These are phyloP conservation scores for Lasiommata megera DNA, from an alignment of 2,888 invertebrate genomes.

Conservation along the genomic window DNA sequence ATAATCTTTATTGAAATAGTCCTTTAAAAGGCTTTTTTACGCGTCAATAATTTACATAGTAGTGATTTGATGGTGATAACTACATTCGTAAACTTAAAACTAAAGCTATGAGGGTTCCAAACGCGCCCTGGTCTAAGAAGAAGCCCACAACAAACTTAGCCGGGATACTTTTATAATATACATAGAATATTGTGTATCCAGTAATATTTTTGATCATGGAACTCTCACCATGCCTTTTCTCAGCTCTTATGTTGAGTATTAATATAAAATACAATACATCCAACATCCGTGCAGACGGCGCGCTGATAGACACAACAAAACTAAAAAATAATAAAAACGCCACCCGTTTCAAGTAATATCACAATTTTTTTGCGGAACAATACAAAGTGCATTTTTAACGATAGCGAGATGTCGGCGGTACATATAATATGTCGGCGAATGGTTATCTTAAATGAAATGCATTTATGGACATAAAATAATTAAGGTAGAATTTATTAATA, in stretches of 20 bases:
- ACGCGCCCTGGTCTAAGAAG: too few relatives aligned
- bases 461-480: neutral
- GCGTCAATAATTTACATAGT: too few relatives aligned
- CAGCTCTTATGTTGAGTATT: neutral
- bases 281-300: slow-evolving; percentile 14
- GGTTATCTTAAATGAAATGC: neutral
- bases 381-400: slow-evolving; percentile 8
- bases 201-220: neutral
- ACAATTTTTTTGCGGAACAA: slow-evolving; percentile 4
- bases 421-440: neutral
- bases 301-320: slow-evolving; percentile 14
- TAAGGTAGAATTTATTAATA: too few relatives aligned
- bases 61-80: too few relatives aligned
- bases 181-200: too few relatives aligned
- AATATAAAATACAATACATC: slow-evolving; percentile 4
- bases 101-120: too few relatives aligned
- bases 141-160: too few relatives aligned
- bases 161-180: too few relatives aligned
- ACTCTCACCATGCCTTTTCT: too few relatives aligned
- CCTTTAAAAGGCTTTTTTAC: too few relatives aligned
- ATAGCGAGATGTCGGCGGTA: neutral
- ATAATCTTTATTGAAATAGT: too few relatives aligned
- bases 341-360: slow-evolving; percentile 4
- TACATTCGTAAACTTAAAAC: too few relatives aligned
- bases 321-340: slow-evolving; percentile 1